Evolutionary conservation across 2,797 vertebrate genomes (phyloP).

Genomic region (Danio choprae): DNA sequence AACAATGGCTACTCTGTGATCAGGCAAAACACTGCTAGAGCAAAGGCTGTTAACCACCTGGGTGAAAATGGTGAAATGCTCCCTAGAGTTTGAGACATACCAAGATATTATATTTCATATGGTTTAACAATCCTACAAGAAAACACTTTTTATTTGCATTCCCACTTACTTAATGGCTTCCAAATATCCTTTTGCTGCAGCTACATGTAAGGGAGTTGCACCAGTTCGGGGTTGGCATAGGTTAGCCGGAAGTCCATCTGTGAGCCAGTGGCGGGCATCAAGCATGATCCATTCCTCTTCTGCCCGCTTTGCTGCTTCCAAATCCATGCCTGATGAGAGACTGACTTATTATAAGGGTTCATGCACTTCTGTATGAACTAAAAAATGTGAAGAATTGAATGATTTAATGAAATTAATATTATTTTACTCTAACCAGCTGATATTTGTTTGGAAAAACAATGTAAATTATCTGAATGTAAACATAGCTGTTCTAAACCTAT

Average conservation of each 20-base stretch:
- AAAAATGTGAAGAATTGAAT: neutral
- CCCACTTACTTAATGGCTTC: constrained; percentile 87
- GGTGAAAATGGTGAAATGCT: neutral
- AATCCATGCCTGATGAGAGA: constrained; percentile 79
- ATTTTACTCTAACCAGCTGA: neutral
- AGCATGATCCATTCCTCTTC: constrained; percentile 88
- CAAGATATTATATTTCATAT: too few species aligned
- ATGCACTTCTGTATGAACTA: neutral
- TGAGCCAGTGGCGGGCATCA: constrained; percentile 86
- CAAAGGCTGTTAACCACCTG: neutral
- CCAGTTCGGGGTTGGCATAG: constrained; percentile 82
- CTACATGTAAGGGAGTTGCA: constrained; percentile 89
- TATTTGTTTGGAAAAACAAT: neutral
- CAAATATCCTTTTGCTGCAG: constrained; percentile 90
- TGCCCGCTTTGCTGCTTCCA: constrained; percentile 84
- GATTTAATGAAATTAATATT: neutral
- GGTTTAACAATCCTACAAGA: too few species aligned
- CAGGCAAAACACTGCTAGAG: constrained; percentile 36
- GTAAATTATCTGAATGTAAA: neutral
- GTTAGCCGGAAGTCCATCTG: constrained; percentile 78
- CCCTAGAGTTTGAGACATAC: neutral
- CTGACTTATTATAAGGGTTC: neutral
- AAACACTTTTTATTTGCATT: neutral
- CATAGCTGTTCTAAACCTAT: neutral
- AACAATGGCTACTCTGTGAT: constrained; percentile 58